Evolutionary conservation across 2,888 invertebrate genomes (phyloP), one percentile per base, ranked within the genome.

Genomic region (Beris chalybata): DNA sequence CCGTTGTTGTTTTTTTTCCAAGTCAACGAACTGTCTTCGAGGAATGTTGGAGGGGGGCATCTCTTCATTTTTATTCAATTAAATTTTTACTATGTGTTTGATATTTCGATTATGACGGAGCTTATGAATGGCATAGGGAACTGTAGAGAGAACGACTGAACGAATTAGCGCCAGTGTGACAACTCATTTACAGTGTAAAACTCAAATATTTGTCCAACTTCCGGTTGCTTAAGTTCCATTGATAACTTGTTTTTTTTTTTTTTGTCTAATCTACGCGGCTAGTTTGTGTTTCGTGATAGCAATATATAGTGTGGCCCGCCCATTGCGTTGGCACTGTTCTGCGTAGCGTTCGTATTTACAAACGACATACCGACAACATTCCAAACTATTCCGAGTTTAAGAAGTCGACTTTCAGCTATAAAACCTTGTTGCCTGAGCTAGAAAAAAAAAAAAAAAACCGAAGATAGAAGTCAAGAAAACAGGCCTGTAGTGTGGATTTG

Each of bases 201-300:
- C 5, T 59, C 53, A 59, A 59, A 59, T 59, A 59, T 59, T 59
- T 59, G 58, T 59, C 31, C 58, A 59, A 59, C 48, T 47, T 59
- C 58, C 58, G 58, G 58, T 59, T 38, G 48, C 58, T 15, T 48
- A 47, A 59, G 47, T 38, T 47, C 32, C 58, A 59, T 59, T 48
- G 58, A 48, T n/a, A 31, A 59, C 47, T 45, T 22, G 11, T 22
- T 31, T 31, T 54, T 54, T 32, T 54, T 31, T 54, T 54, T 31
- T 31, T 31, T 54, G 32, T 5, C 5, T 38, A 7, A 38, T 38
- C 38, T 38, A 38, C 38, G 9, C 38, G 38, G 1, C 5, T 38
- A 38, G 38, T 38, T 22, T 22, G 38, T 9, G 38, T 9, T 38
- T 38, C 22, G 22, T 22, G 22, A 22, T 22, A 38, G 7, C 7